Conservation (phyloP, 1,140 invertebrate species). For the Sogatella furcifera region DNA sequence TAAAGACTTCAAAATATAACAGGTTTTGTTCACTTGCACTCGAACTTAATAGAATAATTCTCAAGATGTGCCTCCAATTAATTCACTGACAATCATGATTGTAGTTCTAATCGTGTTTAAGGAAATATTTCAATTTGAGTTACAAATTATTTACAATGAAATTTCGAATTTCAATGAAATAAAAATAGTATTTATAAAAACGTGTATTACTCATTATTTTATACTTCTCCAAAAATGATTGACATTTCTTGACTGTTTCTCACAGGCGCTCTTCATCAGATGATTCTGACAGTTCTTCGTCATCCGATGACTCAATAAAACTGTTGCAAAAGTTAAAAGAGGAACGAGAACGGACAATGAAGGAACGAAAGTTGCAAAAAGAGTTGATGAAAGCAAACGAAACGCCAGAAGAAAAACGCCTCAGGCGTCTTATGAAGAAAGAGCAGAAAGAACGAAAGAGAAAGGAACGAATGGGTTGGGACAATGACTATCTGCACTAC, state of each 20-base stretch:
- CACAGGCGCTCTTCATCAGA: slow-evolving; percentile 4
- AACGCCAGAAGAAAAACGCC: slow-evolving; percentile 89
- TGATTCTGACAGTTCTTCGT: slow-evolving; percentile 17
- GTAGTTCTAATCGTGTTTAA: too few species aligned
- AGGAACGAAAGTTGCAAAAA: slow-evolving; percentile 62
- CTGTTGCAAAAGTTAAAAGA: slow-evolving; percentile 59
- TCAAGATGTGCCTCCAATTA: too few species aligned
- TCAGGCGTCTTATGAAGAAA: slow-evolving; percentile 78
- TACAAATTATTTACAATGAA: too few species aligned
- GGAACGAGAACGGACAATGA: slow-evolving; percentile 49
- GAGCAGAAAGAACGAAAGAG: slow-evolving; percentile 80
- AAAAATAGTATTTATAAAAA: too few species aligned
- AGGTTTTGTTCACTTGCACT: too few species aligned
- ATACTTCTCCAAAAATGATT: too few species aligned
- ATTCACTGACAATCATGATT: too few species aligned
- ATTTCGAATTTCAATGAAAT: too few species aligned
- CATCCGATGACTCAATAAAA: slow-evolving; percentile 48
- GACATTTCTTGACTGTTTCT: not conserved
- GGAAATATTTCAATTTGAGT: too few species aligned
- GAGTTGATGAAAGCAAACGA: slow-evolving; percentile 79
- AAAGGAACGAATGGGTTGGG: slow-evolving; percentile 90
- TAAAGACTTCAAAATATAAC: too few species aligned
- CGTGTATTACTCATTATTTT: too few species aligned
- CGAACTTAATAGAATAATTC: too few species aligned
- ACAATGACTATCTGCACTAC: slow-evolving; percentile 90